Evolutionary conservation across 2,113 vertebrate genomes (phyloP).

Genomic region (Dissostichus mawsoni): DNA sequence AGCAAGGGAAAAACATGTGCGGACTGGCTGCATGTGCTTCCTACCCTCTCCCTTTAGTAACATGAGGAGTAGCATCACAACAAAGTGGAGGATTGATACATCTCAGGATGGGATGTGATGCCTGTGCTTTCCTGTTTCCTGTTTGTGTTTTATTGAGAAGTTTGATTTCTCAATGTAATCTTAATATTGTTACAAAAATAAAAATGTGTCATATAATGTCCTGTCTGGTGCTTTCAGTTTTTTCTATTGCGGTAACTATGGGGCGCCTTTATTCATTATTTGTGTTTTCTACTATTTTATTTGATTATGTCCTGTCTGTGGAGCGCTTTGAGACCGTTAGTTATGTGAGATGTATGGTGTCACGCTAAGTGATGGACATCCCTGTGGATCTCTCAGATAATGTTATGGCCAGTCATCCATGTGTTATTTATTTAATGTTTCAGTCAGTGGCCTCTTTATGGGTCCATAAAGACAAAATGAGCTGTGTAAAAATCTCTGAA

Average conservation of each 20-base stretch:
- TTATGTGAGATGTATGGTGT: not conserved
- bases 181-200: not conserved
- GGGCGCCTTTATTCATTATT: not conserved
- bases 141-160: not conserved
- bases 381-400: not conserved
- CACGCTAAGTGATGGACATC: not conserved
- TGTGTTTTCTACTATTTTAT: not conserved
- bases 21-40: conserved; percentile 90
- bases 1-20: conserved; percentile 91
- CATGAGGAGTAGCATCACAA: conserved; percentile 60
- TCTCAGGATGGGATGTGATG: not conserved
- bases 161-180: not conserved
- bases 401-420: not conserved
- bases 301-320: not conserved
- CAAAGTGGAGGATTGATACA: not conserved
- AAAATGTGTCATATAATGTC: not conserved
- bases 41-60: conserved; percentile 84
- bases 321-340: not conserved
- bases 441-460: not conserved
- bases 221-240: not conserved
- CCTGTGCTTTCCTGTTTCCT: not conserved
- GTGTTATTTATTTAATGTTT: not conserved
- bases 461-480: not conserved
- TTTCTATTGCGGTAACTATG: not conserved
- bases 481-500: not conserved